These are phyloP conservation scores for Nematopogon swammerdamellus DNA, from an alignment of 2,888 invertebrate genomes.

Conservation along the genomic window DNA sequence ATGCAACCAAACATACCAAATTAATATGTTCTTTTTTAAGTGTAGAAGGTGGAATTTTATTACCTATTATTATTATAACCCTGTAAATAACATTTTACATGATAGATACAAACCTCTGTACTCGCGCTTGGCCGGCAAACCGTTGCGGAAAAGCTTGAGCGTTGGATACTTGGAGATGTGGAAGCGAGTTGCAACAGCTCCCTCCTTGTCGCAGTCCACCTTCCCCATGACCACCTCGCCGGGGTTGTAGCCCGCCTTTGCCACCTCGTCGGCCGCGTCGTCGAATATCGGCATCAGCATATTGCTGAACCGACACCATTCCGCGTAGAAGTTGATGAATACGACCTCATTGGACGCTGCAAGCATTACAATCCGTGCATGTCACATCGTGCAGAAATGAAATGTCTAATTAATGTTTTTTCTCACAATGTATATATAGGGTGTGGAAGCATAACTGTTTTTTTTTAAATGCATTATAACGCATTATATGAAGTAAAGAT, in stretches of 20 bases:
- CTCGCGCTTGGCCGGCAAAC: constrained; percentile 84
- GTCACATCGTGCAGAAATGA: neutral
- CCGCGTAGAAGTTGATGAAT: constrained; percentile 98
- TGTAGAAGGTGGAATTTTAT: too few species aligned
- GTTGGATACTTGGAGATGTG: constrained; percentile 99
- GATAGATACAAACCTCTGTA: too few species aligned
- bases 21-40: too few species aligned
- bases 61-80: too few species aligned
- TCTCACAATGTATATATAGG: too few species aligned
- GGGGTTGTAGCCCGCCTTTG: constrained; percentile 70
- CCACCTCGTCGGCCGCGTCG: constrained; percentile 87
- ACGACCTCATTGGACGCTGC: constrained; percentile 94
- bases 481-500: too few species aligned
- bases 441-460: too few species aligned
- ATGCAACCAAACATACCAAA: too few species aligned
- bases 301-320: constrained; percentile 99
- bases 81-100: too few species aligned
- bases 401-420: too few species aligned
- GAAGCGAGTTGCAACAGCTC: constrained; percentile 82
- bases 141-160: constrained; percentile 89
- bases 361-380: constrained; percentile 30
- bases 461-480: too few species aligned
- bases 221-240: constrained; percentile 92
- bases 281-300: constrained; percentile 95
- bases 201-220: constrained; percentile 95